Conservation (phyloP, 2,888 invertebrate genomes). For the Troides oblongomaculatus region DNA sequence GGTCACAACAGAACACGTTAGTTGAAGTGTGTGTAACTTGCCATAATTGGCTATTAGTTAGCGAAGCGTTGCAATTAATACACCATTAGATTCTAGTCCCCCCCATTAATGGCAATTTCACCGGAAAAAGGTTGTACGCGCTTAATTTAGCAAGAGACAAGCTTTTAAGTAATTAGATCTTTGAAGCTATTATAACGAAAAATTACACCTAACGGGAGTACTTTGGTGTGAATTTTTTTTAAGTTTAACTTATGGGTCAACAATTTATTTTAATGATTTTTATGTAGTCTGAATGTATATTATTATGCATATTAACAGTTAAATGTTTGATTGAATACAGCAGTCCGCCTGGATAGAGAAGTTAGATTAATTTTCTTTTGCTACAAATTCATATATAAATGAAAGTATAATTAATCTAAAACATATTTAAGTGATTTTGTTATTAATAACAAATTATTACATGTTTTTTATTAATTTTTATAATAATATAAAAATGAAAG, state of each 20-base stretch:
- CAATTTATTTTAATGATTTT: neutral
- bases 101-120: slow-evolving; percentile 72
- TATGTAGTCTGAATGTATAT: no score
- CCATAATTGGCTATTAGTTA: slow-evolving; percentile 75
- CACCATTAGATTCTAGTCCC: slow-evolving; percentile 74
- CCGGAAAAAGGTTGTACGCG: slow-evolving; percentile 48
- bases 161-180: slow-evolving; percentile 27
- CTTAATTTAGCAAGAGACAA: slow-evolving; percentile 36
- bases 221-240: neutral
- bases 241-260: neutral
- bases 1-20: slow-evolving; percentile 14
- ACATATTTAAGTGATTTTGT: no score
- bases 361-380: no score
- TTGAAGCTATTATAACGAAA: slow-evolving; percentile 5
- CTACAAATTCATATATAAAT: no score
- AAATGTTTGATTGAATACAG: no score
- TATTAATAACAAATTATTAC: no score
- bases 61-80: slow-evolving; percentile 73
- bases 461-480: no score
- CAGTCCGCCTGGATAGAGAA: no score
- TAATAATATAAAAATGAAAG: no score
- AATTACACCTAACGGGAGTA: neutral
- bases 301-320: no score
- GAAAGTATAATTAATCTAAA: no score
- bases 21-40: slow-evolving; percentile 24